A percentile compares a stretch with the other conserved stretches of the same genome.
Conservation (phyloP, 1,140 invertebrate genomes). For the Chironomus striatipennis region DNA sequence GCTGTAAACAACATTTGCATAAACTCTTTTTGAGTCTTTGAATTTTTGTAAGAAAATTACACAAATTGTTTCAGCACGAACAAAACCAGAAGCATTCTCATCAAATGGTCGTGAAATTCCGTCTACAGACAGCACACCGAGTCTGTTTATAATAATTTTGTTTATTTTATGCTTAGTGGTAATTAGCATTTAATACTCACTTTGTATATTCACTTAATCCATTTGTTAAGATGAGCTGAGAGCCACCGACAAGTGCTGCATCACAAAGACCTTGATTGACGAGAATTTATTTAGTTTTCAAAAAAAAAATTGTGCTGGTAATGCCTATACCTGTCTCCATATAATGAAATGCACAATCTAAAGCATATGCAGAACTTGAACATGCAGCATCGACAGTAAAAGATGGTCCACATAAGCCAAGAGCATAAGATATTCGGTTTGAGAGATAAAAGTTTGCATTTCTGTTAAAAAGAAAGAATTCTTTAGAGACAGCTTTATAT, state of each 20-base stretch:
- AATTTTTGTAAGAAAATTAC: constrained; percentile 74
- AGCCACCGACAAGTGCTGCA: constrained; percentile 76
- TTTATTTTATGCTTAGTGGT: not conserved
- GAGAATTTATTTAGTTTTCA: not conserved
- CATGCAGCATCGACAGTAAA: constrained; percentile 82
- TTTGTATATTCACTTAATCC: constrained; percentile 70
- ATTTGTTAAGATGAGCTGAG: constrained; percentile 77
- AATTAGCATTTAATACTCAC: constrained; percentile 33
- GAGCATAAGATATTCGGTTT: constrained; percentile 73
- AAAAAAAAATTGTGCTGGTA: too few relatives aligned
- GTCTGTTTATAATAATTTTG: constrained; percentile 39
- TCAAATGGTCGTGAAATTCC: constrained; percentile 89
- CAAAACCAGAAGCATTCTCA: constrained; percentile 65
- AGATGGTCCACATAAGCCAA: constrained; percentile 66
- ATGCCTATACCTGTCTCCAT: not conserved
- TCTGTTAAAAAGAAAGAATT: constrained; percentile 33
- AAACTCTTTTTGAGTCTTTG: constrained; percentile 66
- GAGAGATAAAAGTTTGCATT: constrained; percentile 86
- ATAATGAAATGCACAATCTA: constrained; percentile 69
- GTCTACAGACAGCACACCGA: constrained; percentile 77
- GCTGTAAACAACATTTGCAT: constrained; percentile 47
- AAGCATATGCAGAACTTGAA: constrained; percentile 76
- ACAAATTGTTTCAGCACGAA: constrained; percentile 67
- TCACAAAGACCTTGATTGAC: constrained; percentile 75
- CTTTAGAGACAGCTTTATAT: not conserved